Conservation (phyloP, 2,797 vertebrate species). For the Buphagus erythrorhynchus region DNA sequence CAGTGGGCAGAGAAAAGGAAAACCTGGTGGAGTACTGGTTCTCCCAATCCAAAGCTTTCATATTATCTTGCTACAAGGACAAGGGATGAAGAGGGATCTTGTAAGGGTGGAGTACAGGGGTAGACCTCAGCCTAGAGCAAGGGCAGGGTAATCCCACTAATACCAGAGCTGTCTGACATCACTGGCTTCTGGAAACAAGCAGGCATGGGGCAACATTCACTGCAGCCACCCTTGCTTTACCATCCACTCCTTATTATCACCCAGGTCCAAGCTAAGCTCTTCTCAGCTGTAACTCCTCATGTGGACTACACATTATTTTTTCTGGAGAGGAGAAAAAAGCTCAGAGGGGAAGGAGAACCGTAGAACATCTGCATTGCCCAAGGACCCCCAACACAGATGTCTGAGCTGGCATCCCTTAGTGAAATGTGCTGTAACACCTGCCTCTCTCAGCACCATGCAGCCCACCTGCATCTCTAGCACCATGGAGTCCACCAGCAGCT, state of each 20-base stretch:
- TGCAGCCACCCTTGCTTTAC: background rate
- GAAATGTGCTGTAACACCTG: background rate
- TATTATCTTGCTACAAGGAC: rapidly evolving
- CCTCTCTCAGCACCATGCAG: background rate
- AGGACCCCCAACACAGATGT: background rate
- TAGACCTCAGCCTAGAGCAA: background rate
- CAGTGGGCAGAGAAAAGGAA: background rate
- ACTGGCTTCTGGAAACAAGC: background rate
- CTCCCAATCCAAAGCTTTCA: background rate
- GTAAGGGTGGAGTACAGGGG: background rate
- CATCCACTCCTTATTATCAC: background rate
- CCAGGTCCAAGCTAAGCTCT: background rate
- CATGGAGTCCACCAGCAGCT: background rate
- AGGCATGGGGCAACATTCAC: background rate
- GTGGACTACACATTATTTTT: background rate
- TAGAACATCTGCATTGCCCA: background rate
- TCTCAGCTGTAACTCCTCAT: background rate
- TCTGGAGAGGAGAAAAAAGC: background rate
- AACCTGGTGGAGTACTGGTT: background rate
- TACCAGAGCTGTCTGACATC: background rate
- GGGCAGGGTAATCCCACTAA: background rate
- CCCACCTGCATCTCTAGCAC: background rate
- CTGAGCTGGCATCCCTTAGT: background rate
- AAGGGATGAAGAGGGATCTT: background rate
- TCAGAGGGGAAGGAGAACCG: background rate